Evolutionary conservation across 2,113 vertebrate genomes (phyloP).

Genomic region (Calyptommatus sinebrachiatus): DNA sequence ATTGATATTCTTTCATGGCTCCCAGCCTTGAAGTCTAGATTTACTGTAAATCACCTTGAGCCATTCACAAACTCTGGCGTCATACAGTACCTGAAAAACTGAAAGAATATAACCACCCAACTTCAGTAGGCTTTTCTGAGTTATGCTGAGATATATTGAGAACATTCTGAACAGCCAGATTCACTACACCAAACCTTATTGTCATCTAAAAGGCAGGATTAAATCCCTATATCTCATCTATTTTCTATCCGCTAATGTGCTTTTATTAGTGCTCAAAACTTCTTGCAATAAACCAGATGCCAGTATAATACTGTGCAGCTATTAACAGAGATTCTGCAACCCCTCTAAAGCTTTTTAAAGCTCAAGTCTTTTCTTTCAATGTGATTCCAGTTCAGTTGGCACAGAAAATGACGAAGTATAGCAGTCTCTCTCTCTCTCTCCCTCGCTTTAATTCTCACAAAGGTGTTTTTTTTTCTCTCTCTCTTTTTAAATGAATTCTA

Average conservation of each 20-base stretch:
- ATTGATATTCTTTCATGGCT: not conserved
- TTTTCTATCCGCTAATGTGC: not conserved
- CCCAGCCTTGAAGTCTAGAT: not conserved
- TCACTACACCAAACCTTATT: not conserved
- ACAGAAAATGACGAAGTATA: not conserved
- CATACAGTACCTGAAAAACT: not conserved
- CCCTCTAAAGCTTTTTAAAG: not conserved
- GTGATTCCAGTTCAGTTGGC: conserved; percentile 10
- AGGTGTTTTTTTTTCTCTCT: not conserved
- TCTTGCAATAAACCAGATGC: not conserved
- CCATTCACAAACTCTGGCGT: too few species aligned
- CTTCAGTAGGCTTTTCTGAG: too few species aligned
- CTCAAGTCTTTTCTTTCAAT: conserved; percentile 18
- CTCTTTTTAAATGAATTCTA: not conserved
- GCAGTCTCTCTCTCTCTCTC: not conserved
- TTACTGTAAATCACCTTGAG: not conserved
- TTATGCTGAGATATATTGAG: not conserved
- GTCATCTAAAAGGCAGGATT: not conserved
- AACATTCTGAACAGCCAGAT: not conserved
- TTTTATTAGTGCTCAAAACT: not conserved
- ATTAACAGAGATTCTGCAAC: conserved; percentile 10
- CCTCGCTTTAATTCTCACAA: not conserved
- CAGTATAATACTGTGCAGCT: not conserved
- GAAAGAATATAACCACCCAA: too few species aligned
- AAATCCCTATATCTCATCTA: not conserved